Conservation (phyloP, 2,888 invertebrate species). For the Drosophila antonietae region DNA sequence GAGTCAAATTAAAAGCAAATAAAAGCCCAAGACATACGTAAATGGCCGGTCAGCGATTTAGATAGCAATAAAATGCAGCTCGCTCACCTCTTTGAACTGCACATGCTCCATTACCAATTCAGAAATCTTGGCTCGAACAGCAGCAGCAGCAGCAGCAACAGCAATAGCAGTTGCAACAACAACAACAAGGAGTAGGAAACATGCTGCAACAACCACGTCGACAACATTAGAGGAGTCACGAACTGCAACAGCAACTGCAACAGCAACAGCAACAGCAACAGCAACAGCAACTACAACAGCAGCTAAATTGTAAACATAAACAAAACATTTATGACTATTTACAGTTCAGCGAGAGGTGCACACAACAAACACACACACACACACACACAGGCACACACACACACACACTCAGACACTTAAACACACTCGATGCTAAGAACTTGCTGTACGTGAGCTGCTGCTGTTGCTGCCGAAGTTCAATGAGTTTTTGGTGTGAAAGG, state of each 20-base stretch:
- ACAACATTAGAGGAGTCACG: slow-evolving; percentile 76
- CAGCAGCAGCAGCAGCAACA: slow-evolving; percentile 35
- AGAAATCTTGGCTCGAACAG: slow-evolving; percentile 66
- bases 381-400: not conserved
- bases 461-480: slow-evolving; percentile 70
- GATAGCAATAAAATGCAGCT: slow-evolving; percentile 75
- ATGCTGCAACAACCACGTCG: slow-evolving; percentile 72
- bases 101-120: slow-evolving; percentile 76
- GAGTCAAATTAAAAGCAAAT: slow-evolving; percentile 77
- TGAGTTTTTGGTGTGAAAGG: slow-evolving; percentile 77
- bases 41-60: slow-evolving; percentile 72
- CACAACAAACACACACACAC: slow-evolving; percentile 34
- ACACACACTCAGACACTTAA: slow-evolving; percentile 4
- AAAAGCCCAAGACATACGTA: slow-evolving; percentile 64
- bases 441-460: slow-evolving; percentile 61
- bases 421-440: slow-evolving; percentile 30
- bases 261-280: slow-evolving; percentile 58
- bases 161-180: slow-evolving; percentile 35
- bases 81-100: slow-evolving; percentile 72
- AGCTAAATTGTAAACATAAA: slow-evolving; percentile 78
- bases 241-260: slow-evolving; percentile 69
- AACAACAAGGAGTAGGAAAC: slow-evolving; percentile 40
- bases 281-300: slow-evolving; percentile 62
- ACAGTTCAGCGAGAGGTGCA: slow-evolving; percentile 66
- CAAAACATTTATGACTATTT: slow-evolving; percentile 79